Base-by-base conservation (phyloP, 2,797 vertebrate genomes). In the Melanotaenia pygmaea region DNA sequence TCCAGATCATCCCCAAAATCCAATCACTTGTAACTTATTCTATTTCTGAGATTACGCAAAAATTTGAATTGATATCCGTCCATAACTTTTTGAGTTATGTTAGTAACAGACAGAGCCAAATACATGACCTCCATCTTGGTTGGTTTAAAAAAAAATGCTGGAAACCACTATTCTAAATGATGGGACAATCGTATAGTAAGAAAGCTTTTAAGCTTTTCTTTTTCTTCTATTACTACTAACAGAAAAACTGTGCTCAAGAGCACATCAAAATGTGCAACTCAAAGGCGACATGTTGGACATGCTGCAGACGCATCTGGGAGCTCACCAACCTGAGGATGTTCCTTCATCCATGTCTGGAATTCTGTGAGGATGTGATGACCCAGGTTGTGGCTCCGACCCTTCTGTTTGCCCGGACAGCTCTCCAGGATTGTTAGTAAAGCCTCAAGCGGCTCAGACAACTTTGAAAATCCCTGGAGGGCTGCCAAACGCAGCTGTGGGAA, bases 341-440 rank as follows among this genome's bases (percentile, higher is more conserved):
- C 82, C 63, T 86, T 83, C 59, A 89, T 61, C 95, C 94, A 95
- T 14, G 40, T 81, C 65, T 88, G 85, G 74, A 95, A 95, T 87
- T 95, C 93, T 16, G 74, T 51, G 24, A 95, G 83, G 67, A 95
- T 59, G 10, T 89, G 83, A 56, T 88, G 84, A 18, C 83, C 64
- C 20, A 93, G 74, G 22, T 88, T 92, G 70, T 86, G 78, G 69
- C 85, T 81, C n/a, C 87, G 90, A 64, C 88, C 82, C 77, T 88
- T 95, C 82, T 93, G 93, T 85, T 85, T 77, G 58, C 86, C 84
- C 0, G 91, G 78, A 82, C 88, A 93, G 68, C 84, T 43, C 83
- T 95, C 92, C 79, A 95, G 77, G 71, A 95, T 67, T 38, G 80
- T 87, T 61, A 95, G 86, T 50, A 95, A 76, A 32, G 72, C 89